phyloP scores from a whole-genome alignment of 2,888 invertebrate genomes.

The Drosophila paramelanica region DNA sequence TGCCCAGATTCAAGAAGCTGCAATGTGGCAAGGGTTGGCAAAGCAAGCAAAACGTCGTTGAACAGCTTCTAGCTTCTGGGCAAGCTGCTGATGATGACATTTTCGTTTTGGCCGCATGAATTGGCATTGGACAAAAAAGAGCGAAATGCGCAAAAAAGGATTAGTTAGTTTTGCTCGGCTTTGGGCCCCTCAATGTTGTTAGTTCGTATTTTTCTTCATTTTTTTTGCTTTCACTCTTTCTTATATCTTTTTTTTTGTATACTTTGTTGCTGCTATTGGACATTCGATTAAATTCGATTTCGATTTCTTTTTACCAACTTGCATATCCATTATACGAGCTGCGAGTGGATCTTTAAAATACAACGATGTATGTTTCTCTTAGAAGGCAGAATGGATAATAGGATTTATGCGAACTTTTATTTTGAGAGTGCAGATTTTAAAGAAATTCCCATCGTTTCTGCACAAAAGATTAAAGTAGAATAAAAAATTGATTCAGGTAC shows the following conservation, averaged over 20 bases:
- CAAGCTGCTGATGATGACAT: conserved; percentile 77
- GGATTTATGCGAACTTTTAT: neutral
- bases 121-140: conserved; percentile 59
- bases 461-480: too few relatives aligned
- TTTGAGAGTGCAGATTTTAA: neutral
- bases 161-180: conserved; percentile 67
- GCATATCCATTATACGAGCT: conserved; percentile 52
- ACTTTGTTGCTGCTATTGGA: conserved; percentile 18
- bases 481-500: too few relatives aligned
- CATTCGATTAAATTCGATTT: conserved; percentile 64
- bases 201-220: conserved; percentile 9
- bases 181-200: conserved; percentile 64
- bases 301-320: conserved; percentile 41
- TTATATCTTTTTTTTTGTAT: neutral
- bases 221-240: neutral
- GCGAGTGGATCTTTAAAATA: conserved; percentile 29
- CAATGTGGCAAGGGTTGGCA: conserved; percentile 40
- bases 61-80: conserved; percentile 44
- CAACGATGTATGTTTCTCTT: conserved; percentile 5
- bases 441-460: too few relatives aligned
- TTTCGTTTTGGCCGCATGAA: conserved; percentile 70
- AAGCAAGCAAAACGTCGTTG: conserved; percentile 5
- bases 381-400: neutral
- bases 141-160: conserved; percentile 73
- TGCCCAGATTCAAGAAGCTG: conserved; percentile 47